These are phyloP conservation scores for Megaceryle maxima DNA, from an alignment of 2,113 vertebrate genomes.

Conservation along the genomic window DNA sequence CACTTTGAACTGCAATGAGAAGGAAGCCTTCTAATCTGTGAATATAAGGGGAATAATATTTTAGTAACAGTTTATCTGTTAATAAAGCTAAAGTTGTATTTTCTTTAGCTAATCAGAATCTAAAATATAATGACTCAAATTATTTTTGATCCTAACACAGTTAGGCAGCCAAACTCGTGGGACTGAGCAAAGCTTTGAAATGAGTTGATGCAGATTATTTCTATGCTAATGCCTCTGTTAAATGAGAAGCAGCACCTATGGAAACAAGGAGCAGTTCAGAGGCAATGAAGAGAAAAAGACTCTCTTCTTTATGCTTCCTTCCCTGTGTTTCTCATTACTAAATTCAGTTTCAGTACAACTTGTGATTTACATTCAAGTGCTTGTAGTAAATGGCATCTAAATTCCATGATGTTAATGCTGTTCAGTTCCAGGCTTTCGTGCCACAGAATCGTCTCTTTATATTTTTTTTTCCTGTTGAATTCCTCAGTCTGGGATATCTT, in stretches of 20 bases:
- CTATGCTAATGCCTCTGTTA: slow-evolving; percentile 54
- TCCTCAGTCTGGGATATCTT: background rate
- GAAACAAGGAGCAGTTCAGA: slow-evolving; percentile 17
- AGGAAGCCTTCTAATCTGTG: background rate
- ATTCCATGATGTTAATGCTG: background rate
- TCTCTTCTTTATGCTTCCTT: background rate
- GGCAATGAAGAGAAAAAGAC: background rate
- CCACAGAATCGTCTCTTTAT: background rate
- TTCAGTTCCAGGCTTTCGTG: background rate
- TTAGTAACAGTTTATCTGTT: background rate
- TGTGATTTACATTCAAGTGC: background rate
- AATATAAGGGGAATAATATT: background rate
- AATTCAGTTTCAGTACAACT: background rate
- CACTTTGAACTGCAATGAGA: background rate
- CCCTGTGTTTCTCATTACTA: background rate
- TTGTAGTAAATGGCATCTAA: background rate
- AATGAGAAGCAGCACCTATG: slow-evolving; percentile 43
- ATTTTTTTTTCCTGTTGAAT: background rate
- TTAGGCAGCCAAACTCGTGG: slow-evolving; percentile 24
- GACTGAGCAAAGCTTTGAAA: slow-evolving; percentile 20
- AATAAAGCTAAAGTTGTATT: background rate
- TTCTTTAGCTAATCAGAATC: background rate
- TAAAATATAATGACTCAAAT: slow-evolving; percentile 19
- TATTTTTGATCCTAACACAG: slow-evolving; percentile 13
- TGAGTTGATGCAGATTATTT: slow-evolving; percentile 19